Percentiles rank a stretch among this genome's conserved stretches.
Evolutionary conservation across 2,888 invertebrate genomes (phyloP).

Genomic region (Plutella xylostella): DNA sequence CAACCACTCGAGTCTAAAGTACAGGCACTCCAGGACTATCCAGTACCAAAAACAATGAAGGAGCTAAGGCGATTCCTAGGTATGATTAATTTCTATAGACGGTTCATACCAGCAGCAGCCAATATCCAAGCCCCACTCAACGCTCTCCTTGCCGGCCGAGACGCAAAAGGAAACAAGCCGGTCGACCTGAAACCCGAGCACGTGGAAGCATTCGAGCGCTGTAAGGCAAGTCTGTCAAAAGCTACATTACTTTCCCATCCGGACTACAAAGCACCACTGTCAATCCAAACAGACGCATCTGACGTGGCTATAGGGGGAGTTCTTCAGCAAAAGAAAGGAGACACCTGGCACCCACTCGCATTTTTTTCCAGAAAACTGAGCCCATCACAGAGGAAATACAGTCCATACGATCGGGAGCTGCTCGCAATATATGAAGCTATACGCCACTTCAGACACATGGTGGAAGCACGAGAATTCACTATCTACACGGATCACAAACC

Average conservation of each 20-base stretch:
- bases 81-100: slow-evolving; percentile 22
- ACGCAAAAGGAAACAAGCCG: slow-evolving; percentile 23
- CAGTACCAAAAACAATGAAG: slow-evolving; percentile 17
- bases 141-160: slow-evolving; percentile 19
- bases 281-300: neutral
- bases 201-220: slow-evolving; percentile 20
- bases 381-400: neutral
- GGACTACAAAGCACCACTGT: neutral
- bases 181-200: slow-evolving; percentile 18
- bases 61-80: slow-evolving; percentile 5
- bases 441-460: neutral
- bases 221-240: slow-evolving; percentile 13
- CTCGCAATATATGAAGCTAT: neutral
- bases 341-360: neutral
- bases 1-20: slow-evolving; percentile 28
- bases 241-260: neutral
- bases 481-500: slow-evolving; percentile 31
- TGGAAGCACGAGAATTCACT: neutral
- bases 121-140: slow-evolving; percentile 28
- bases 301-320: neutral
- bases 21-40: slow-evolving; percentile 18
- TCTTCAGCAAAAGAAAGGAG: neutral
- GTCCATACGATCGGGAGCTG: neutral
- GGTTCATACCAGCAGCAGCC: slow-evolving; percentile 24
- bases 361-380: neutral